Percentiles rank a stretch among this genome's conserved stretches.
phyloP scores from a whole-genome alignment of 2,888 invertebrate genomes.

The Epinotia nisella region DNA sequence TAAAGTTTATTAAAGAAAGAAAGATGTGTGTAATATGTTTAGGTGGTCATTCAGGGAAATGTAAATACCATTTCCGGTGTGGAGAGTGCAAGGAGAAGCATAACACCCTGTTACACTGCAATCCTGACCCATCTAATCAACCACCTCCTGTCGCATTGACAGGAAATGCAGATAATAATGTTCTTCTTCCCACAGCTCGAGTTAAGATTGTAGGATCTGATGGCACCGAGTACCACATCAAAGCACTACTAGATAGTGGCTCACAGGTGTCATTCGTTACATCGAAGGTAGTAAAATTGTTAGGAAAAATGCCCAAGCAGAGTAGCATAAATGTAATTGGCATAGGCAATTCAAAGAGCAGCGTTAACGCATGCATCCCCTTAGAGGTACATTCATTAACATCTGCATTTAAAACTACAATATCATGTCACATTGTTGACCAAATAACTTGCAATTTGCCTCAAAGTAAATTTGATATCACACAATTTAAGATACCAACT shows the following conservation, averaged over 20 bases:
- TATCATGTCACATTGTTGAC: constrained; percentile 44
- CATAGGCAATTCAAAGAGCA: constrained; percentile 11
- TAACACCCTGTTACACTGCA: constrained; percentile 41
- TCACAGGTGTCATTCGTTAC: constrained; percentile 42
- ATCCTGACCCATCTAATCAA: background rate
- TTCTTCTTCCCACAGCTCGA: constrained; percentile 39
- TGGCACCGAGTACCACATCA: constrained; percentile 37
- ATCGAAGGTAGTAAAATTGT: constrained; percentile 15
- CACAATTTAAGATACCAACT: constrained; percentile 33
- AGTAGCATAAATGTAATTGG: no score
- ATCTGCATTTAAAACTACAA: constrained; percentile 2
- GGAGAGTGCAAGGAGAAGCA: constrained; percentile 42
- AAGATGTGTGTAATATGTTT: constrained; percentile 35
- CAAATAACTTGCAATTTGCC: constrained; percentile 47
- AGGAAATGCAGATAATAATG: constrained; percentile 15
- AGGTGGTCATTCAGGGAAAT: constrained; percentile 39
- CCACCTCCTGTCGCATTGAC: constrained; percentile 21
- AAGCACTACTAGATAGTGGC: constrained; percentile 43
- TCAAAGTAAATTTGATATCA: constrained; percentile 40
- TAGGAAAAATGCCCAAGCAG: constrained; percentile 24
- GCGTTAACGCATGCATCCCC: constrained; percentile 34
- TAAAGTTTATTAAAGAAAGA: constrained; percentile 26
- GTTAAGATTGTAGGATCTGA: constrained; percentile 40
- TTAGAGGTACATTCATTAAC: constrained; percentile 42
- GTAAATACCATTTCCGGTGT: constrained; percentile 43